These are phyloP conservation scores for Caiman crocodilus DNA, from an alignment of 2,797 vertebrate species.

Conservation along the genomic window DNA sequence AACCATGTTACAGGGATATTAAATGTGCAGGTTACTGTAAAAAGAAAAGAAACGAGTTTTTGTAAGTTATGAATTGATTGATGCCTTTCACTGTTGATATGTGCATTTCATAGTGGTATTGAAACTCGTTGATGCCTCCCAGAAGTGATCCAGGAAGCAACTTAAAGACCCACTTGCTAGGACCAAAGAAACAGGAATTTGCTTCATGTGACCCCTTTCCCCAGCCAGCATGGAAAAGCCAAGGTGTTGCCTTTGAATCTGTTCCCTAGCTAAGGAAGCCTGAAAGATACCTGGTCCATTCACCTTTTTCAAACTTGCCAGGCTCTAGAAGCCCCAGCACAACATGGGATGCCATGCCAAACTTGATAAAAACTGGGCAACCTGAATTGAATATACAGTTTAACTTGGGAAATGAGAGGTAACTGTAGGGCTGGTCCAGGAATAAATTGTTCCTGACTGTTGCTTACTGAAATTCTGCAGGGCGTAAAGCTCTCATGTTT, in stretches of 20 bases:
- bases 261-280: background rate
- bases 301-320: slow-evolving; percentile 13
- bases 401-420: background rate
- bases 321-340: slow-evolving; percentile 10
- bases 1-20: too few species aligned
- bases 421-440: background rate
- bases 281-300: slow-evolving; percentile 33
- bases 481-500: background rate
- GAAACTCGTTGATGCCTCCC: slow-evolving; percentile 6
- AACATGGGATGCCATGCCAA: slow-evolving; percentile 30
- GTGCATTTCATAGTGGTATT: background rate
- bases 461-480: background rate
- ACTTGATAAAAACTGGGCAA: slow-evolving; percentile 35
- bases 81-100: background rate
- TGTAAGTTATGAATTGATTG: background rate
- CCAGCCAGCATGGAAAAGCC: slow-evolving; percentile 34
- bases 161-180: slow-evolving; percentile 24
- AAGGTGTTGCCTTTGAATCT: slow-evolving; percentile 17
- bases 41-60: background rate
- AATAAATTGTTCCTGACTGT: slow-evolving; percentile 24
- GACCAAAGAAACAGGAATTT: background rate
- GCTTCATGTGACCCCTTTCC: slow-evolving; percentile 34
- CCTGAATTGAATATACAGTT: background rate
- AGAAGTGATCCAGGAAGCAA: slow-evolving; percentile 40
- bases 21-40: too few species aligned